A percentile compares a stretch with the other conserved stretches of the same genome.
These are phyloP conservation scores for Cephalotes varians DNA, from an alignment of 2,888 invertebrate species.

Conservation along the genomic window DNA sequence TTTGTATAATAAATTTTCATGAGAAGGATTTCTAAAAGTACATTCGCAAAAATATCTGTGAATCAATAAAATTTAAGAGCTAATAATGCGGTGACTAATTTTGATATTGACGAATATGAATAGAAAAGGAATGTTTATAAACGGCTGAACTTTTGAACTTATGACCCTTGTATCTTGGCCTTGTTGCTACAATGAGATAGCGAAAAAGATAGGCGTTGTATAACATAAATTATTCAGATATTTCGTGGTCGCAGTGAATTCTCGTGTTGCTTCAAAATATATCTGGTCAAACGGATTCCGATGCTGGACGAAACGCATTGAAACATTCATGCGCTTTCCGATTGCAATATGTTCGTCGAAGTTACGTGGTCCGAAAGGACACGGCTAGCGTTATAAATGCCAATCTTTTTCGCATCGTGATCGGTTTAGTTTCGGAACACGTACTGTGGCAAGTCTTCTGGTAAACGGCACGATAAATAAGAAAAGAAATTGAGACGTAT, in stretches of 20 bases:
- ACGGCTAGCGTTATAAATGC: background rate
- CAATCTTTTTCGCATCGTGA: background rate
- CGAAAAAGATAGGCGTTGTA: slow-evolving; percentile 38
- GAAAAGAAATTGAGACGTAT: slow-evolving; percentile 7
- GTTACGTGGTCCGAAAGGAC: slow-evolving; percentile 18
- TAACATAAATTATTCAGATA: slow-evolving; percentile 71
- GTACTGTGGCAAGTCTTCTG: background rate
- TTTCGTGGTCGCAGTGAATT: slow-evolving; percentile 28
- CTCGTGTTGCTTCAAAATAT: background rate
- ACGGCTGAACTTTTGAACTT: slow-evolving; percentile 80
- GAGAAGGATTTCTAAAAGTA: background rate
- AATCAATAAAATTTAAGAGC: slow-evolving; percentile 10
- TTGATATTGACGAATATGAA: slow-evolving; percentile 48
- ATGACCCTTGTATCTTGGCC: slow-evolving; percentile 73
- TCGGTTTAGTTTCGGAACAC: background rate
- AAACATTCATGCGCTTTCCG: slow-evolving; percentile 55
- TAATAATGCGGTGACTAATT: slow-evolving; percentile 42
- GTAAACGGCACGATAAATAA: slow-evolving; percentile 5
- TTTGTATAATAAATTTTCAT: background rate
- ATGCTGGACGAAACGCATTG: slow-evolving; percentile 26
- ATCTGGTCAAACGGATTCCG: slow-evolving; percentile 28
- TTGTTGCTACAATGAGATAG: slow-evolving; percentile 8
- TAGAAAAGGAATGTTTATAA: slow-evolving; percentile 53
- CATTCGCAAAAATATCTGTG: slow-evolving; percentile 2
- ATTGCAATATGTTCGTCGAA: slow-evolving; percentile 18